phyloP scores from a whole-genome alignment of 2,797 vertebrate genomes.

The Poecilia gillii region DNA sequence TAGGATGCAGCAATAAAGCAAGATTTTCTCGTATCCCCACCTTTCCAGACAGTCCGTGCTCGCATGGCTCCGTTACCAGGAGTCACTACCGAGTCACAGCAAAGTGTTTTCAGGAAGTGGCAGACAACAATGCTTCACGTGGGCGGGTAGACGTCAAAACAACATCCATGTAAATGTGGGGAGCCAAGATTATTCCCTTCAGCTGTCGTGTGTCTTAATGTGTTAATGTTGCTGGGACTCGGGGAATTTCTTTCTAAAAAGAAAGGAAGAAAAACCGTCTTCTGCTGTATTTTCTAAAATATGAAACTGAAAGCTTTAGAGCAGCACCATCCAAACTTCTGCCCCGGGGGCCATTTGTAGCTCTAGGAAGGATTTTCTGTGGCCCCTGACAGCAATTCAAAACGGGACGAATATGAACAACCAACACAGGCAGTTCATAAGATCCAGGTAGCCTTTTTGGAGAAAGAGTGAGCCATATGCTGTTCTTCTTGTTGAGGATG shows the following conservation, averaged over 20 bases:
- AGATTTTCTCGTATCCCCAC: not conserved
- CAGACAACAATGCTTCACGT: not conserved
- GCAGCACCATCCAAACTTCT: not conserved
- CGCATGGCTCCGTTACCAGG: not conserved
- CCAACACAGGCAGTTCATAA: not conserved
- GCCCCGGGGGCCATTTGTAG: not conserved
- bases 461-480: not conserved
- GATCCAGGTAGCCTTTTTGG: not conserved
- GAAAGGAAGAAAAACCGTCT: not conserved
- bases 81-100: not conserved
- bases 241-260: not conserved
- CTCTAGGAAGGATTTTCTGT: not conserved
- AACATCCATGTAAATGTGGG: not conserved
- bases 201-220: not conserved
- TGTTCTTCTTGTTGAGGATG: not conserved
- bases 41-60: not conserved
- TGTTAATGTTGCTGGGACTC: not conserved
- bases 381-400: not conserved
- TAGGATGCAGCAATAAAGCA: not conserved
- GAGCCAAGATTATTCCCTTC: constrained; percentile 2
- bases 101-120: not conserved
- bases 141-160: not conserved
- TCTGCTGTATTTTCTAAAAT: not conserved
- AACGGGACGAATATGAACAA: not conserved
- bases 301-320: constrained; percentile 1